These are phyloP conservation scores for Bombus difficillimus DNA, from an alignment of 1,140 invertebrate species.

Conservation along the genomic window DNA sequence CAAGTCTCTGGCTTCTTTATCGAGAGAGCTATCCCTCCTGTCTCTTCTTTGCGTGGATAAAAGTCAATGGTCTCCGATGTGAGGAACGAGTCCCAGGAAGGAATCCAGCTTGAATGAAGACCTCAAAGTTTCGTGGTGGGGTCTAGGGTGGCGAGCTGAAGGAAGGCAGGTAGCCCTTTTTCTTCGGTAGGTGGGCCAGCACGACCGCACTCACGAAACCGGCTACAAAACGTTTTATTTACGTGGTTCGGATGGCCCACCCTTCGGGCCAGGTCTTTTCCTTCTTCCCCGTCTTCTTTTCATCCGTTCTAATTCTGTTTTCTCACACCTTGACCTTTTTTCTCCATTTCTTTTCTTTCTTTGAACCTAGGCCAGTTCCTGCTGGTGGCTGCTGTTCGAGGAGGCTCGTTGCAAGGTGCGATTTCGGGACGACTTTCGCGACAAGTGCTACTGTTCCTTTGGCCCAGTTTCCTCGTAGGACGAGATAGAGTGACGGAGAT, in stretches of 20 bases:
- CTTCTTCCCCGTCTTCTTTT: constrained; percentile 16
- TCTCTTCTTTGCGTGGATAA: background rate
- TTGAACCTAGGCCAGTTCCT: background rate
- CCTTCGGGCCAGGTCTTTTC: background rate
- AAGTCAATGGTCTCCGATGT: constrained; percentile 54
- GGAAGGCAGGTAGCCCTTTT: constrained; percentile 71
- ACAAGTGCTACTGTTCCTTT: constrained; percentile 73
- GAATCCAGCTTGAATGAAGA: constrained; percentile 70
- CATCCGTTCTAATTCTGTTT: constrained; percentile 38
- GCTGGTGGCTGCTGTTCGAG: background rate
- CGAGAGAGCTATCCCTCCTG: background rate
- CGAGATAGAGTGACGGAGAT: no score
- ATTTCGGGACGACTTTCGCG: constrained; percentile 68
- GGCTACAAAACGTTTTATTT: constrained; percentile 76
- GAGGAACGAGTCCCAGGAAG: constrained; percentile 21
- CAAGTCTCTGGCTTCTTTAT: constrained; percentile 31
- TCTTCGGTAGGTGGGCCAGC: constrained; percentile 63
- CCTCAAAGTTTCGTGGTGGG: constrained; percentile 53
- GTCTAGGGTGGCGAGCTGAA: constrained; percentile 14
- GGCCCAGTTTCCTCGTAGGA: background rate
- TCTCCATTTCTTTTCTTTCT: background rate
- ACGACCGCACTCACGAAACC: constrained; percentile 73
- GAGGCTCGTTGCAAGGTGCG: constrained; percentile 51
- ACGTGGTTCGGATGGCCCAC: constrained; percentile 42
- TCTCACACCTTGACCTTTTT: constrained; percentile 45